These are phyloP conservation scores for Drosophila yooni DNA, from an alignment of 2,888 invertebrate genomes.

Conservation along the genomic window DNA sequence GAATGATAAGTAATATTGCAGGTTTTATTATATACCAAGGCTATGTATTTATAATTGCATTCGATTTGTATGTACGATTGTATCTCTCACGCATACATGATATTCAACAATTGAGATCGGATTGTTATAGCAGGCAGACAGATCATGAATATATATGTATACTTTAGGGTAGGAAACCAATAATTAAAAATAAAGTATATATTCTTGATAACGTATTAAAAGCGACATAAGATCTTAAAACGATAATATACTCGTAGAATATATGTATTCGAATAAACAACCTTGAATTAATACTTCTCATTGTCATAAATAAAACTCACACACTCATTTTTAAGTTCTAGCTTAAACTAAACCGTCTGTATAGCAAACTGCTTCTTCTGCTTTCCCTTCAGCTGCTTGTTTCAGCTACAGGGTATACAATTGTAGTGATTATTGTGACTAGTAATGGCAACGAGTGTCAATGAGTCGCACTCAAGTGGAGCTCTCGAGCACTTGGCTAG, in stretches of 20 bases:
- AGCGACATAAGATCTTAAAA: background rate
- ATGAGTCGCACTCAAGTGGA: slow-evolving; percentile 26
- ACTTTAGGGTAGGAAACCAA: background rate
- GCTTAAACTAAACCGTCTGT: background rate
- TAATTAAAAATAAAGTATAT: background rate
- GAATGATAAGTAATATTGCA: background rate
- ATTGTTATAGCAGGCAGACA: background rate
- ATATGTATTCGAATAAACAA: background rate
- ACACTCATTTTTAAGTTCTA: background rate
- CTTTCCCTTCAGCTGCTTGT: background rate
- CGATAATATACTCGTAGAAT: too few relatives aligned
- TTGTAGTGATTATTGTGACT: background rate
- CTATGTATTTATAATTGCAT: background rate
- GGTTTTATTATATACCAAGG: background rate
- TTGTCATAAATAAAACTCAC: background rate
- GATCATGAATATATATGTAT: background rate
- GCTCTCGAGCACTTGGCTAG: slow-evolving; percentile 29
- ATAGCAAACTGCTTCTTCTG: background rate
- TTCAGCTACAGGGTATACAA: slow-evolving; percentile 22
- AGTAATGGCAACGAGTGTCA: slow-evolving; percentile 44
- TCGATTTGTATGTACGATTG: background rate
- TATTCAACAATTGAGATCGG: background rate
- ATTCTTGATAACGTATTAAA: background rate
- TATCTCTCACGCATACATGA: too few relatives aligned
- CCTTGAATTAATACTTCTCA: background rate